A percentile compares a stretch with the other conserved stretches of the same genome.
Conservation (phyloP, 2,113 vertebrate genomes). For the Bufo bufo region DNA sequence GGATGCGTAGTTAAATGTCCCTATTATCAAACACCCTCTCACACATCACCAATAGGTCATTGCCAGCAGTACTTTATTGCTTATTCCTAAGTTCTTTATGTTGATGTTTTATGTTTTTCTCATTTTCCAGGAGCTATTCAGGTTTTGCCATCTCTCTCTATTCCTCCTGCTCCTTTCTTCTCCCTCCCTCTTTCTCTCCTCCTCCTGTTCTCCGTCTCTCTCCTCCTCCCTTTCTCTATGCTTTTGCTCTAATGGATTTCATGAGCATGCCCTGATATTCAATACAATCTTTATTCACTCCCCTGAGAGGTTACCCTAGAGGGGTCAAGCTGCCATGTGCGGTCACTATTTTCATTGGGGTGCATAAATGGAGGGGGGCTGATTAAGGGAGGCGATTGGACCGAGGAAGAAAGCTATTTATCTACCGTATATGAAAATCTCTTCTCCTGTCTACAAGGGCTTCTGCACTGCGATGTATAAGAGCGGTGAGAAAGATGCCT, state of each 20-base stretch:
- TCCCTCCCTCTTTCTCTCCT: constrained; percentile 58
- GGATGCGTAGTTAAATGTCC: not conserved
- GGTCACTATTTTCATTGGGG: constrained; percentile 42
- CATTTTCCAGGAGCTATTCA: constrained; percentile 4
- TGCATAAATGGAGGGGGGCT: constrained; percentile 44
- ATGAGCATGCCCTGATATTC: constrained; percentile 47
- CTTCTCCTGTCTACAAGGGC: constrained; percentile 47
- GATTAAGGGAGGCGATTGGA: constrained; percentile 14
- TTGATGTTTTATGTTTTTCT: not conserved
- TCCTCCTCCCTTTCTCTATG: constrained; percentile 34
- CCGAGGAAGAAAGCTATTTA: constrained; percentile 32
- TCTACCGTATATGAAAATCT: constrained; percentile 43
- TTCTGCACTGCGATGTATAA: constrained; percentile 57
- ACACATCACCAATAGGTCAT: not conserved
- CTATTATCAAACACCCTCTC: not conserved
- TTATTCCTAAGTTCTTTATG: not conserved
- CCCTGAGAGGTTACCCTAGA: constrained; percentile 48
- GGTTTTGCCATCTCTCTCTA: constrained; percentile 43
- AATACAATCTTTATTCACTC: constrained; percentile 56
- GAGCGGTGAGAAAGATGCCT: constrained; percentile 54
- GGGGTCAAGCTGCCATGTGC: constrained; percentile 42
- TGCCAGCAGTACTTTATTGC: not conserved
- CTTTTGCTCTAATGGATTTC: constrained; percentile 46
- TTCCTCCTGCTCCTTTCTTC: constrained; percentile 20
- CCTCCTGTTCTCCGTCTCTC: constrained; percentile 39